Conservation (phyloP, 2,797 vertebrate species). For the Syngnathus acus region DNA sequence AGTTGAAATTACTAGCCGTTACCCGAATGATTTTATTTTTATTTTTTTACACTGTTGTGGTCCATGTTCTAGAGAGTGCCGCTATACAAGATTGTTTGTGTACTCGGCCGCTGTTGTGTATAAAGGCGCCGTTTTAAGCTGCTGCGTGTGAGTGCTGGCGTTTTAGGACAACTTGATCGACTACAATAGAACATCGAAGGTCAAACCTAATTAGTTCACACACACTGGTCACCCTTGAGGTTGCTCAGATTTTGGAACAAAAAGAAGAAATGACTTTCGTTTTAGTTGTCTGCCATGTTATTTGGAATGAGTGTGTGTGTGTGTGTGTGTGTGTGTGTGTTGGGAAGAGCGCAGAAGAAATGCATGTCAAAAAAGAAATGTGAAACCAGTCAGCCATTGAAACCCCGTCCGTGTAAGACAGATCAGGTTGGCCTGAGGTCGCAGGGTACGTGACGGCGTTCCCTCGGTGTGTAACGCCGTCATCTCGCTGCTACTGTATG, state of each 20-base stretch:
- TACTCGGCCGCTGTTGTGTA: constrained; percentile 46
- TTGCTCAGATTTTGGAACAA: background rate
- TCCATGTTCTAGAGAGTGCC: constrained; percentile 25
- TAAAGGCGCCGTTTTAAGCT: constrained; percentile 40
- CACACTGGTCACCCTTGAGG: background rate
- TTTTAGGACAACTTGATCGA: constrained; percentile 36
- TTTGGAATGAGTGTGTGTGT: constrained; percentile 10
- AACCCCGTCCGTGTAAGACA: constrained; percentile 35
- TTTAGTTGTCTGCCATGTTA: background rate
- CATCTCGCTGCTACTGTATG: constrained; percentile 16
- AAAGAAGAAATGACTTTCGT: background rate
- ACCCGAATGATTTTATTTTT: background rate
- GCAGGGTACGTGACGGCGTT: background rate
- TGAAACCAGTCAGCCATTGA: constrained; percentile 63
- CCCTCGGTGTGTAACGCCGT: constrained; percentile 22
- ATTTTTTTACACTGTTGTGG: constrained; percentile 15
- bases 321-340: constrained; percentile 3
- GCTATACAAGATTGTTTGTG: constrained; percentile 36
- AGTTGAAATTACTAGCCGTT: background rate
- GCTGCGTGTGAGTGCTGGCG: constrained; percentile 42
- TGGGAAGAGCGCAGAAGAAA: constrained; percentile 25
- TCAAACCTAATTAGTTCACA: background rate
- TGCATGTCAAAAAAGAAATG: constrained; percentile 49
- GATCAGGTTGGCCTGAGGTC: constrained; percentile 40
- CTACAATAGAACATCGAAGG: constrained; percentile 7